Evolutionary conservation across 2,797 vertebrate genomes (phyloP).

Genomic region (Acrossocheilus fasciatus): DNA sequence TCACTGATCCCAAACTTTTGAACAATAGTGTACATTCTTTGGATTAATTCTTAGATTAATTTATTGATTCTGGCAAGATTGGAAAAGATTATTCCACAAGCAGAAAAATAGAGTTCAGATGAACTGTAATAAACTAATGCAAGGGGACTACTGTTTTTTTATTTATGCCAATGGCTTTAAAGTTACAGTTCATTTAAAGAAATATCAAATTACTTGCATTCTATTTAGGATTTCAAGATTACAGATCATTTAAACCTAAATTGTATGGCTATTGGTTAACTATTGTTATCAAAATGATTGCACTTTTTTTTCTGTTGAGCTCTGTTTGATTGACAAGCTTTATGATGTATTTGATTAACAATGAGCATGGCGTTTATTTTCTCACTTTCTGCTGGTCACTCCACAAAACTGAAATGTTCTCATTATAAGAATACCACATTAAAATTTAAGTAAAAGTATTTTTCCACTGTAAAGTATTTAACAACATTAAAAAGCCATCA

Average conservation of each 20-base stretch:
- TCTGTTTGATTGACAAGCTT: background rate
- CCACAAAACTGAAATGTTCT: background rate
- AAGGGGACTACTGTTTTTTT: background rate
- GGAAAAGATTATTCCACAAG: background rate
- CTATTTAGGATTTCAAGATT: background rate
- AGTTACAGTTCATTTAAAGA: background rate
- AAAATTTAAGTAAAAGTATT: background rate
- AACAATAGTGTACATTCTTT: background rate
- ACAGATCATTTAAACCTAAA: background rate
- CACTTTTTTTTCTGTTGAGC: background rate
- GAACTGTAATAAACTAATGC: background rate
- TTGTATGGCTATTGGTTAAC: background rate
- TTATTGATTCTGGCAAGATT: background rate
- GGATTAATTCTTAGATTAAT: background rate
- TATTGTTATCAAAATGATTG: background rate
- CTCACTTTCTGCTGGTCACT: background rate
- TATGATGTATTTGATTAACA: background rate
- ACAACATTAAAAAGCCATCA: background rate
- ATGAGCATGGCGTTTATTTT: background rate
- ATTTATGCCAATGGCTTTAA: background rate
- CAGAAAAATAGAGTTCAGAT: background rate
- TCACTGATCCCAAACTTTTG: background rate
- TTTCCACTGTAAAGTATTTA: background rate
- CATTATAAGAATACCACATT: background rate
- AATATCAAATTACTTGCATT: too few species aligned